Evolutionary conservation across 2,888 invertebrate species (phyloP).

Genomic region (Orthosia incerta): DNA sequence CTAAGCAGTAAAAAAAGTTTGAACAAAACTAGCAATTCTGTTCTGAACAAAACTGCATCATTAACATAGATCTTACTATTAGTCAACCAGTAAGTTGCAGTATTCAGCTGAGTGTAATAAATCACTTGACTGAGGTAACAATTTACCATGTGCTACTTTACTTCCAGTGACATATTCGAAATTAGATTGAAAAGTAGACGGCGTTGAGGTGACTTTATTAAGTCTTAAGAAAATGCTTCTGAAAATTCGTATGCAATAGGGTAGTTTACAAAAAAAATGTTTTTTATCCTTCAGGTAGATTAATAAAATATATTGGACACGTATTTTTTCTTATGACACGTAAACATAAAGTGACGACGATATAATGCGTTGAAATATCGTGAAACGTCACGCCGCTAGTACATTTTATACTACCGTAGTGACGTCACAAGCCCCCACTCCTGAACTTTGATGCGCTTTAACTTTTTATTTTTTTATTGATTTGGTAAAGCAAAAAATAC

Average conservation of each 20-base stretch:
- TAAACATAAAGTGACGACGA: no score
- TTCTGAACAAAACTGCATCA: conserved; percentile 13
- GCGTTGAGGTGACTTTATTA: conserved; percentile 1
- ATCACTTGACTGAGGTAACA: conserved; percentile 35
- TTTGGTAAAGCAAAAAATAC: no score
- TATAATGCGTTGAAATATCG: no score
- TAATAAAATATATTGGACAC: no score
- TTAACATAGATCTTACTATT: conserved; percentile 43
- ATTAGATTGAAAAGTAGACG: neutral
- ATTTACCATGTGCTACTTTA: conserved; percentile 11
- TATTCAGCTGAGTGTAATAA: conserved; percentile 23
- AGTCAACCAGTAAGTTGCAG: conserved; percentile 27
- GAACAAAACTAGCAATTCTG: neutral
- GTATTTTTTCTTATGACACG: no score
- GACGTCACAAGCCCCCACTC: no score
- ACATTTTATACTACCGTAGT: no score
- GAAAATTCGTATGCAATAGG: neutral
- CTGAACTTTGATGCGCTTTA: no score
- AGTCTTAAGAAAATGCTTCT: neutral
- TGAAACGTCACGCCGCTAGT: no score
- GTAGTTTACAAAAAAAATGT: no score
- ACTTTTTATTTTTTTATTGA: no score
- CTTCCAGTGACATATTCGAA: conserved; percentile 6
- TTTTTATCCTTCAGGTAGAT: no score
- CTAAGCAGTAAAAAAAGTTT: neutral